phyloP scores from a whole-genome alignment of 1,140 invertebrate species.

The Bemisia tabaci region DNA sequence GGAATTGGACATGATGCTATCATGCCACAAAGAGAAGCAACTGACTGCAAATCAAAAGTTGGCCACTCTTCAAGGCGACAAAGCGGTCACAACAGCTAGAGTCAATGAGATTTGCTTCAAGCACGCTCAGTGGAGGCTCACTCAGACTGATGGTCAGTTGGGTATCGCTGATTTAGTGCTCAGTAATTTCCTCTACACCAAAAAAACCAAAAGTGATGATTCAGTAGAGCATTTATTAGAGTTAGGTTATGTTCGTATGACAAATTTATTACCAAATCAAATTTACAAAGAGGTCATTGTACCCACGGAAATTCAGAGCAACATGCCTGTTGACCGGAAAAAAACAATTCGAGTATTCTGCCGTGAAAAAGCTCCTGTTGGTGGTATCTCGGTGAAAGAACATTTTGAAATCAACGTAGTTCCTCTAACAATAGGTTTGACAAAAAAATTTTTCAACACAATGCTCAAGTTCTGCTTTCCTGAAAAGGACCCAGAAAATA shows the following conservation, averaged over 20 bases:
- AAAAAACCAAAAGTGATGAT: constrained; percentile 91
- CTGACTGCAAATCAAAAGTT: constrained; percentile 44
- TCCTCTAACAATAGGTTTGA: constrained; percentile 79
- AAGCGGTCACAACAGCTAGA: constrained; percentile 53
- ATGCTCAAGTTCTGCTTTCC: constrained; percentile 98
- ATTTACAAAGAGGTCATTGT: constrained; percentile 84
- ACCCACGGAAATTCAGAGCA: constrained; percentile 73
- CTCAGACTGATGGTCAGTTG: constrained; percentile 92
- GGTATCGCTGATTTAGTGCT: constrained; percentile 92
- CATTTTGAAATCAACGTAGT: constrained; percentile 96
- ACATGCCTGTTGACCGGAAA: constrained; percentile 76
- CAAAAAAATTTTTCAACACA: constrained; percentile 93
- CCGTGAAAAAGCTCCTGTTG: constrained; percentile 79
- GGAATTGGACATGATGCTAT: constrained; percentile 68
- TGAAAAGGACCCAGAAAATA: constrained; percentile 75
- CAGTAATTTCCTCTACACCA: constrained; percentile 94
- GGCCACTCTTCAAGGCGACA: constrained; percentile 38
- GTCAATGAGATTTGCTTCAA: constrained; percentile 97
- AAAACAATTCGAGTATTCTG: constrained; percentile 77
- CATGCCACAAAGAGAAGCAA: constrained; percentile 78
- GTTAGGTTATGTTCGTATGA: constrained; percentile 91
- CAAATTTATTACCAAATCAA: constrained; percentile 87
- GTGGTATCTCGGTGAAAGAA: constrained; percentile 95
- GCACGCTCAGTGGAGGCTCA: constrained; percentile 95
- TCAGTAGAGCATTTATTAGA: constrained; percentile 94